Conservation (phyloP, 2,113 vertebrate species). For the Porphyrio hochstetteri region DNA sequence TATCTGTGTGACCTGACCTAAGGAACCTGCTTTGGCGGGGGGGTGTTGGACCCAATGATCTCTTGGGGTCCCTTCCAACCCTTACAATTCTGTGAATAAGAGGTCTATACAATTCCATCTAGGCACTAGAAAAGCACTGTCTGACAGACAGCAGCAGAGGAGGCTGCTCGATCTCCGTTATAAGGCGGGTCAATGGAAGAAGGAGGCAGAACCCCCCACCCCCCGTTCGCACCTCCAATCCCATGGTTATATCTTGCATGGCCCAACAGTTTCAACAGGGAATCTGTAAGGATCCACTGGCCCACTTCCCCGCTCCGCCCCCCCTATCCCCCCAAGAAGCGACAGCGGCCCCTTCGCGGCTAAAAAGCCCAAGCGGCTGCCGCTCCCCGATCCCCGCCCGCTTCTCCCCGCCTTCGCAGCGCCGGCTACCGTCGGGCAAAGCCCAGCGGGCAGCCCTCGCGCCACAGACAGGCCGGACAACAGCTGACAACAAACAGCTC, state of each 20-base stretch:
- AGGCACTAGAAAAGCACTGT: neutral
- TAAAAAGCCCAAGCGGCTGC: too few relatives aligned
- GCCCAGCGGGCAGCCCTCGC: neutral
- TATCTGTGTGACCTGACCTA: too few relatives aligned
- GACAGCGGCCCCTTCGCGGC: neutral
- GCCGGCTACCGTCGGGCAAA: neutral
- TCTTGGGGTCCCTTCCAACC: too few relatives aligned
- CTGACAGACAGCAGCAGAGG: neutral
- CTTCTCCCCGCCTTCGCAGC: neutral
- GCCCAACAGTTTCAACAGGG: neutral
- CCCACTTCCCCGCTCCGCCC: too few relatives aligned
- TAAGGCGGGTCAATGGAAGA: neutral
- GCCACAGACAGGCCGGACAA: fast-evolving
- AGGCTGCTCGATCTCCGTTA: neutral
- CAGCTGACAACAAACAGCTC: neutral
- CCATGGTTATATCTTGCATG: neutral
- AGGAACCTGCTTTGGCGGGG: too few relatives aligned
- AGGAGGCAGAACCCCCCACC: neutral
- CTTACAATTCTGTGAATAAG: too few relatives aligned
- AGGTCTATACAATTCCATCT: fast-evolving
- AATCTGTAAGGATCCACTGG: neutral
- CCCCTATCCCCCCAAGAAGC: too few relatives aligned
- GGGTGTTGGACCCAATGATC: too few relatives aligned
- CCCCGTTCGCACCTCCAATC: neutral
- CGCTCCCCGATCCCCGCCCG: neutral